phyloP scores from a whole-genome alignment of 2,797 vertebrate genomes.

The Manis javanica region DNA sequence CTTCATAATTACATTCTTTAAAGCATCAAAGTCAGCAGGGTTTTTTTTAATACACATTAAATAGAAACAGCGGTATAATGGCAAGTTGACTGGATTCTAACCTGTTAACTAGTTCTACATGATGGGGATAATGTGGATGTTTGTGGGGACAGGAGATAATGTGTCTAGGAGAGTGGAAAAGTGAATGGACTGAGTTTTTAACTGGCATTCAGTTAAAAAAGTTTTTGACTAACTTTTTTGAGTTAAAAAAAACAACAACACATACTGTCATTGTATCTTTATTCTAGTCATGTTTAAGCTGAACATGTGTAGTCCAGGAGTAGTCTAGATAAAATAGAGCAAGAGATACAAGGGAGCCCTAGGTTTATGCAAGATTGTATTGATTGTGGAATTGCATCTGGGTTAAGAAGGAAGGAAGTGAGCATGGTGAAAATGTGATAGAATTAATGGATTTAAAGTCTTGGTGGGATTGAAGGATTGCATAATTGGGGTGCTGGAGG shows the following conservation, averaged over 20 bases:
- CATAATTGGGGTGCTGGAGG: background rate
- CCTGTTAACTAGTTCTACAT: background rate
- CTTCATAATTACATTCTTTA: conserved; percentile 16
- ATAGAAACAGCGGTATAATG: background rate
- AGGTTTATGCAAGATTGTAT: background rate
- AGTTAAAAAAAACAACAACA: background rate
- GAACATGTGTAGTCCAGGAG: background rate
- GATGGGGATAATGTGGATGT: background rate
- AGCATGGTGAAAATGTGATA: background rate
- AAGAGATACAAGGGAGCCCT: background rate
- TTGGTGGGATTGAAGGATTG: background rate
- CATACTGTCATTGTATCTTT: background rate
- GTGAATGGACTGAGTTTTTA: background rate
- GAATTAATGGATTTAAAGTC: conserved; percentile 18
- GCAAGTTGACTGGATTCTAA: background rate
- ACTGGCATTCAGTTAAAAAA: background rate
- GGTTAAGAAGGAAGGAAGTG: background rate
- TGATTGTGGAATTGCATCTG: background rate
- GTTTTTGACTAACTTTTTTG: background rate
- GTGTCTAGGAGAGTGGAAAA: background rate
- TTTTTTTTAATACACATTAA: background rate
- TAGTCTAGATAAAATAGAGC: background rate
- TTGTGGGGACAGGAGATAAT: background rate
- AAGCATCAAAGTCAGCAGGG: background rate
- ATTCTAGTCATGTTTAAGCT: background rate